These are phyloP conservation scores for Hemibates koningsi DNA, from an alignment of 2,113 vertebrate genomes.

Conservation along the genomic window DNA sequence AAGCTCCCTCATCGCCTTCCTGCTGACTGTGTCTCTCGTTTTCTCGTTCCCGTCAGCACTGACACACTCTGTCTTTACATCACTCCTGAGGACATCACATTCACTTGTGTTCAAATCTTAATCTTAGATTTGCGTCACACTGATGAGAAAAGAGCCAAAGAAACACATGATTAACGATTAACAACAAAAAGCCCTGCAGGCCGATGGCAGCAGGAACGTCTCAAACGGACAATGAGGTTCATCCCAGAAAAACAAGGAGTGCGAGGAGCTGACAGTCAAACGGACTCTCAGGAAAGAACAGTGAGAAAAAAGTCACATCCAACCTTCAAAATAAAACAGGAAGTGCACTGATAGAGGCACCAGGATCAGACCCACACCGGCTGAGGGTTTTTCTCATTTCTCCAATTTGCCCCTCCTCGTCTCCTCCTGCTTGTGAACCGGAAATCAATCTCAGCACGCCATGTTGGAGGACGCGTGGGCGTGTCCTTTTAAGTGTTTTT, in stretches of 20 bases:
- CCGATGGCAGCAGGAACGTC: not conserved
- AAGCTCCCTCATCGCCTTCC: not conserved
- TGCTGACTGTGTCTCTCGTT: not conserved
- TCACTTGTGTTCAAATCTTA: not conserved
- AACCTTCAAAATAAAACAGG: not conserved
- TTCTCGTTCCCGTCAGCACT: not conserved
- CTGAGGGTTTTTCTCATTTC: not conserved
- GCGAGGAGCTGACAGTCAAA: not conserved
- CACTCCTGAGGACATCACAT: not conserved
- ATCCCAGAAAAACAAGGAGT: not conserved
- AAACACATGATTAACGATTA: not conserved
- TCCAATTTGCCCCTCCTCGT: not conserved
- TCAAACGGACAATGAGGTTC: not conserved
- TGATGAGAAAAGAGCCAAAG: not conserved
- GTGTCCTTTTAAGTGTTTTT: not conserved
- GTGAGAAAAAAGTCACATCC: not conserved
- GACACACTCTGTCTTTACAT: not conserved
- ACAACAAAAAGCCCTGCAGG: not conserved
- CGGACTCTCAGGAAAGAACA: not conserved
- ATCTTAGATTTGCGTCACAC: not conserved
- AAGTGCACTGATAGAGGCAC: not conserved
- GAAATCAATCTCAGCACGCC: not conserved
- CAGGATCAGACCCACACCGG: accelerated
- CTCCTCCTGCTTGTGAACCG: not conserved
- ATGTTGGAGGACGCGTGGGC: not conserved